phyloP scores from a whole-genome alignment of 2,888 invertebrate species.

The Thyatira batis region DNA sequence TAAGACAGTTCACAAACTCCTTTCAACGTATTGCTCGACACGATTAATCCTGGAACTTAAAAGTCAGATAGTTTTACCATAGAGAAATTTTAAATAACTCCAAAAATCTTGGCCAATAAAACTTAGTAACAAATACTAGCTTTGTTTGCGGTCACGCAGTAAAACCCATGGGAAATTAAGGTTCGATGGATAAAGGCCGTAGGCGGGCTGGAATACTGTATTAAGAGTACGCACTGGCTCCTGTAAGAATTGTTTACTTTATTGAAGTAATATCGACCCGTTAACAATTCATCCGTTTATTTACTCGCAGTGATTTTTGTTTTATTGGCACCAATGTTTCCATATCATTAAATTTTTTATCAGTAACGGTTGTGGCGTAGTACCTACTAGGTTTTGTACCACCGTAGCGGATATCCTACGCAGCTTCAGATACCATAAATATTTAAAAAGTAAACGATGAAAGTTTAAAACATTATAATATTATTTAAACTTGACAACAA shows the following conservation, averaged over 20 bases:
- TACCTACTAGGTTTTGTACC: neutral
- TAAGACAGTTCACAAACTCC: slow-evolving; percentile 40
- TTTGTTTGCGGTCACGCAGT: slow-evolving; percentile 59
- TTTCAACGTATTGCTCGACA: slow-evolving; percentile 34
- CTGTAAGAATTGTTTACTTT: slow-evolving; percentile 25
- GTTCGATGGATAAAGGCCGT: slow-evolving; percentile 48
- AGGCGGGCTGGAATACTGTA: slow-evolving; percentile 45
- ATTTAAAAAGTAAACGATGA: neutral
- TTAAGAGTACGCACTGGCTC: slow-evolving; percentile 29
- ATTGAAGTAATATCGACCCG: slow-evolving; percentile 26
- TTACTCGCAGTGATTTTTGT: neutral
- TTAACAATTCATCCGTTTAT: neutral
- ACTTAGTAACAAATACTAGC: slow-evolving; percentile 47
- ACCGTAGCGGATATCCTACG: neutral
- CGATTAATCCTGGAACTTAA: slow-evolving; percentile 29
- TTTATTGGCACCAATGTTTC: neutral
- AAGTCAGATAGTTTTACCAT: slow-evolving; percentile 7
- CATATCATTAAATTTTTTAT: neutral
- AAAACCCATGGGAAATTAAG: slow-evolving; percentile 65
- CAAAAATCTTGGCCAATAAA: slow-evolving; percentile 16
- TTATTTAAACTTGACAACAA: neutral
- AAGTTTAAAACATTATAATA: no score
- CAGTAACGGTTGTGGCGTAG: neutral
- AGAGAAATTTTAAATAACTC: slow-evolving; percentile 7
- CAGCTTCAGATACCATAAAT: neutral